phyloP scores from a whole-genome alignment of 1,140 invertebrate genomes.

The Anoplophora glabripennis region DNA sequence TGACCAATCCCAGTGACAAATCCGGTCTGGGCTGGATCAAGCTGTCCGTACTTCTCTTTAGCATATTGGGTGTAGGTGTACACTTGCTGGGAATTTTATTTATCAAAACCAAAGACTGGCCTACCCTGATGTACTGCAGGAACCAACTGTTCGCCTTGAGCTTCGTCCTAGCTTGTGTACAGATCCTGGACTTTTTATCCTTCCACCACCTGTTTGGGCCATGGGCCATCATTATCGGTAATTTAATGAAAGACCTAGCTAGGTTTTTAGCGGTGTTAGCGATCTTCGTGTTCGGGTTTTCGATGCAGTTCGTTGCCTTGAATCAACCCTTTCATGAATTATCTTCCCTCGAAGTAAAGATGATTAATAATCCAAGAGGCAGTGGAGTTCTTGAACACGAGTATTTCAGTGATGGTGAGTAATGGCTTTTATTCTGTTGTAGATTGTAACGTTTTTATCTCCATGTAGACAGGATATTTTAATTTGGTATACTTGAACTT shows the following conservation, averaged over 20 bases:
- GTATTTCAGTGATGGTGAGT: conserved; percentile 75
- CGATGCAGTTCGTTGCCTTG: conserved; percentile 93
- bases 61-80: conserved; percentile 86
- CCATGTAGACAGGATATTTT: too few species aligned
- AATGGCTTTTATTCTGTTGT: conserved; percentile 5
- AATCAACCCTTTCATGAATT: conserved; percentile 86
- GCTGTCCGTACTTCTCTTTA: conserved; percentile 86
- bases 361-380: conserved; percentile 43
- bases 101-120: conserved; percentile 69
- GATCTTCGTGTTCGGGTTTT: conserved; percentile 98
- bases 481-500: background rate
- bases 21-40: conserved; percentile 92
- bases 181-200: conserved; percentile 94
- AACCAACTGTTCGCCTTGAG: conserved; percentile 96
- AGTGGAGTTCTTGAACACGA: conserved; percentile 45
- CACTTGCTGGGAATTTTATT: conserved; percentile 80
- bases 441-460: background rate
- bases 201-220: conserved; percentile 99
- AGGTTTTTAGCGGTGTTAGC: conserved; percentile 94
- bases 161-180: conserved; percentile 92
- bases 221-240: conserved; percentile 91
- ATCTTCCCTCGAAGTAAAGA: conserved; percentile 54
- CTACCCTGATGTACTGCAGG: conserved; percentile 82
- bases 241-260: conserved; percentile 87
- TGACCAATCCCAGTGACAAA: conserved; percentile 95